Evolutionary conservation across 1,140 invertebrate species (phyloP), one percentile per base, ranked within the genome.

Genomic region (Yoshiicerus persimilis): DNA sequence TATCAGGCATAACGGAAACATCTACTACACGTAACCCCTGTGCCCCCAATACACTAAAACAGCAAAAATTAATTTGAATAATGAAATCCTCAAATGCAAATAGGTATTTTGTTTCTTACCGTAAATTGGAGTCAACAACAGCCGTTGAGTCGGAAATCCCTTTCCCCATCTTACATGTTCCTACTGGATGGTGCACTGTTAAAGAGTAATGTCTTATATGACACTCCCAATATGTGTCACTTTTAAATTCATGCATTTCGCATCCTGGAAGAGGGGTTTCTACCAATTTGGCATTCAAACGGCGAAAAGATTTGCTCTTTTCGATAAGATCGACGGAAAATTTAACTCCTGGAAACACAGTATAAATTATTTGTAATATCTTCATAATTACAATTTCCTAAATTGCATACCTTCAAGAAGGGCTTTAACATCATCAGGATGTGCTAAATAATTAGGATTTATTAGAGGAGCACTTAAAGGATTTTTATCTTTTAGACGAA

Each of bases 1-100:
- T 30, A 0, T 34, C 39, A 8, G 94, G 94, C 91, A 93, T 92
- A 56, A 93, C 90, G n/a, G 91, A 92, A 5, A 91, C 91, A 88
- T 93, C 92, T 23, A 91, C 90, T 23, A 93, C 92, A 1, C 92
- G 91, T 27, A 93, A 87, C 32, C 91, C 91, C 13, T 87, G 34
- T 13, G 92, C 90, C 10, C 91, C 90, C 56, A 92, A 90, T 11
- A 92, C 92, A 39, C 91, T 90, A 66, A 39, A 16, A 80, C 27
- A 84, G 0, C 13, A 80, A 25, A 80, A 11, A 16, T 20, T 30
- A 23, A 10, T 10, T 5, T 30, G 1, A 6, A 32, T 13, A 27
- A 70, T 25, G 0, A 64, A 11, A 11, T 23, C 10, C n/a, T 64
- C 10, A 64, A 64, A n/a, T 64, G 56, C 5, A 64, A 64, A 16